Base-by-base conservation (phyloP, 53 echinoderm and acorn worm species). In the Echinometra lucunter region DNA sequence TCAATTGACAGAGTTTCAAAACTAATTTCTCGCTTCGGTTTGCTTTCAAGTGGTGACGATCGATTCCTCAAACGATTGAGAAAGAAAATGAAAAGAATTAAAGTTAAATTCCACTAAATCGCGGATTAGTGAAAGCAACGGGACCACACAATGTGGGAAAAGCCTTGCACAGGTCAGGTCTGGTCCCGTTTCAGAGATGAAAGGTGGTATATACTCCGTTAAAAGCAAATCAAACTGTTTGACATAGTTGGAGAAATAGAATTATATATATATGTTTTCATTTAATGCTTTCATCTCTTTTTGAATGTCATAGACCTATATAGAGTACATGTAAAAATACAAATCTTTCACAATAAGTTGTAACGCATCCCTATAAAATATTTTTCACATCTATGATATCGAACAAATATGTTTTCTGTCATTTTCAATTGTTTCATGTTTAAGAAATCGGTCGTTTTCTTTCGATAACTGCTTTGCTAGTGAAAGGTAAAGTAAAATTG, bases 11-110 rank as follows among this genome's bases (percentile, higher is more conserved):
- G 88, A 56, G 57, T 55, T 53, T 56, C 1, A 57, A 56, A 57
- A 57, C 88, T 30, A 88, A 88, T 88, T 88, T 88, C 28, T 88
- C 56, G 88, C 88, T 30, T 88, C 88, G 88, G 88, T 88, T 16
- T 88, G 16, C 55, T 57, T 88, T 88, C 38, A 56, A 88, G 88
- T 88, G 88, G 88, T 88, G 16, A 34, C 32, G 53, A 88, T 88
- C 88, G 88, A 88, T 56, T 18, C n/a, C 30, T 55, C 53, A 78
- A 78, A 78, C 78, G 42, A 40, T 42, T 21, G 38, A 42, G 40
- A 78, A 78, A 78, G 42, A 42, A 78, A 78, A 21, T 40, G 75
- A 38, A 75, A 75, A 75, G 75, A 40, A 78, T 78, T n/a, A n/a
- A 78, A 38, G 78, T 78, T 78, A 78, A 78, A 78, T 78, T 78